Conservation (phyloP, 2,888 invertebrate genomes). For the Ischnus inquisitorius region DNA sequence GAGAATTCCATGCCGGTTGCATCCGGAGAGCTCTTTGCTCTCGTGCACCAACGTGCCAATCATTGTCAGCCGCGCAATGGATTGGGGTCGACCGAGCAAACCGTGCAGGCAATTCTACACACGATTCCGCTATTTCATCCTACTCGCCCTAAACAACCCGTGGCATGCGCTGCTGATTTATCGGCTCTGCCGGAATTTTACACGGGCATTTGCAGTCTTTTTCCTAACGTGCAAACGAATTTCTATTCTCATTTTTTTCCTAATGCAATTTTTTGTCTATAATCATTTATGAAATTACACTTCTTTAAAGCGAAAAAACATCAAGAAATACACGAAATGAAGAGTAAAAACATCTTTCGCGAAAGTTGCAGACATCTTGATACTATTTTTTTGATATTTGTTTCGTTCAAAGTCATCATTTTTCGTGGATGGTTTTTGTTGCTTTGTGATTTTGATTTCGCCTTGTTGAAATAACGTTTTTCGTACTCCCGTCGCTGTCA, state of each 20-base stretch:
- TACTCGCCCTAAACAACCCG: not conserved
- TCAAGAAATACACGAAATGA: not conserved
- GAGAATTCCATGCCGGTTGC: slow-evolving; percentile 17
- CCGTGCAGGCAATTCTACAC: slow-evolving; percentile 1
- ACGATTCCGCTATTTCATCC: not conserved
- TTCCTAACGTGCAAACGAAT: no score
- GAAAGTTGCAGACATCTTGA: not conserved
- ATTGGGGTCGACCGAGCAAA: not conserved
- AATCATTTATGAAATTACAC: no score
- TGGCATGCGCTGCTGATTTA: not conserved
- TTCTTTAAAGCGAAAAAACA: no score
- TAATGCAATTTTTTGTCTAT: no score
- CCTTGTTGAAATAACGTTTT: slow-evolving; percentile 32
- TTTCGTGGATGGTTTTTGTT: slow-evolving; percentile 33
- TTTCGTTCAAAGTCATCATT: slow-evolving; percentile 18
- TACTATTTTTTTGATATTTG: not conserved
- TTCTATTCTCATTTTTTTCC: no score
- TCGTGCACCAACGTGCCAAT: slow-evolving; percentile 25
- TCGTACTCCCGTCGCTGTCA: slow-evolving; percentile 20
- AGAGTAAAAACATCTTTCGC: not conserved
- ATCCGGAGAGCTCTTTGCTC: slow-evolving; percentile 33
- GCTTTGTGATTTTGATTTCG: slow-evolving; percentile 18
- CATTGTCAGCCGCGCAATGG: slow-evolving; percentile 33
- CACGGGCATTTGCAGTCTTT: not conserved
- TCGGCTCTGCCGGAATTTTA: not conserved